These are phyloP conservation scores for Nicator chloris DNA, from an alignment of 2,113 vertebrate genomes.

Conservation along the genomic window DNA sequence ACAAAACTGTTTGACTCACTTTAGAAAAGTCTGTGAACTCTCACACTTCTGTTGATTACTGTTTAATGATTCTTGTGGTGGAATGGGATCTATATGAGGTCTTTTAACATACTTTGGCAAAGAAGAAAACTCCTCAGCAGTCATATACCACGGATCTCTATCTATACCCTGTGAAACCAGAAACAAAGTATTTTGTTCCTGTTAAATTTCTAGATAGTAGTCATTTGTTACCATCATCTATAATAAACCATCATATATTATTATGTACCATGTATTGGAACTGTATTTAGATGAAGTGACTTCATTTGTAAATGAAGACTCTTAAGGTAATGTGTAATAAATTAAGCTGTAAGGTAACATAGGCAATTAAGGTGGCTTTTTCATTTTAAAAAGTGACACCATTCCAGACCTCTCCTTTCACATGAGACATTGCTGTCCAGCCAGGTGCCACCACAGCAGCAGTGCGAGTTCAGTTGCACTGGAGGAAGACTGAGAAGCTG, in stretches of 20 bases:
- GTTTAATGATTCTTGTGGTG: constrained; percentile 20
- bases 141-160: constrained; percentile 10
- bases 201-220: constrained; percentile 47
- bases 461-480: background rate
- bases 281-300: constrained; percentile 58
- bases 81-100: constrained; percentile 43
- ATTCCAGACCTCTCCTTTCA: background rate
- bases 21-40: constrained; percentile 56
- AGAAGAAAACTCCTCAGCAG: constrained; percentile 58
- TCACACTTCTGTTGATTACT: constrained; percentile 26
- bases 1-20: constrained; percentile 55
- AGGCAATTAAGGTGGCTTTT: constrained; percentile 28
- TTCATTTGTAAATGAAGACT: constrained; percentile 63
- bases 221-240: constrained; percentile 33
- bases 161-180: constrained; percentile 36
- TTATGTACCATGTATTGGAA: constrained; percentile 53
- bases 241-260: constrained; percentile 40
- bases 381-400: background rate
- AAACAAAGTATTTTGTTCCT: constrained; percentile 24
- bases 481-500: background rate
- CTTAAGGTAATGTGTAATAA: constrained; percentile 43
- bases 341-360: constrained; percentile 34
- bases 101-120: constrained; percentile 36
- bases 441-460: background rate
- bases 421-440: background rate